These are phyloP conservation scores for Argopecten irradians DNA, from an alignment of 1,140 invertebrate species.

Conservation along the genomic window DNA sequence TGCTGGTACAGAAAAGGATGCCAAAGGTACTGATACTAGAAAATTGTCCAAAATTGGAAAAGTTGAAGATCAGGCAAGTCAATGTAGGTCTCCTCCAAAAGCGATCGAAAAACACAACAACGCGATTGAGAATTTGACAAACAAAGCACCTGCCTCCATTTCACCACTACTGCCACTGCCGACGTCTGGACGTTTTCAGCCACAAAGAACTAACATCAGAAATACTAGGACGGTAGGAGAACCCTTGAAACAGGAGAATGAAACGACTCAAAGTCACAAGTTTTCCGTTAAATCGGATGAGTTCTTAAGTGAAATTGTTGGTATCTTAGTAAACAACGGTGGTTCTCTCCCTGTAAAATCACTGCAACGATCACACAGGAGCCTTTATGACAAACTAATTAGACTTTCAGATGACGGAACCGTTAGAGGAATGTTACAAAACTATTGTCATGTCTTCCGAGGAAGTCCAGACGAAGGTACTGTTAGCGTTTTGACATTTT, in stretches of 20 bases:
- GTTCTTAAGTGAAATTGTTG: background rate
- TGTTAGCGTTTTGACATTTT: background rate
- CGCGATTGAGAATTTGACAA: background rate
- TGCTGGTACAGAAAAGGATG: no score
- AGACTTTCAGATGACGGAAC: background rate
- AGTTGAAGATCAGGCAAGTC: background rate
- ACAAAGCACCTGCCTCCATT: background rate
- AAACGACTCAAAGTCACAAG: background rate
- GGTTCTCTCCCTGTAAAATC: background rate
- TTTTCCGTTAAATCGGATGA: background rate
- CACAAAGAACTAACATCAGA: no score
- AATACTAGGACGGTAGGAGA: background rate
- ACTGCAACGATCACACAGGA: background rate
- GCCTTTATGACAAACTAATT: background rate
- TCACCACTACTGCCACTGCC: background rate
- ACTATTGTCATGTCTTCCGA: background rate
- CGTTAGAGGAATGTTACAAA: background rate
- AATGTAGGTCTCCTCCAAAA: background rate
- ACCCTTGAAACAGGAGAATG: background rate
- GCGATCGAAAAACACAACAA: background rate
- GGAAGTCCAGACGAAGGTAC: background rate
- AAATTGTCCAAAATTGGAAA: no score
- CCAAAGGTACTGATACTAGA: no score
- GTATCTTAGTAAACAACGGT: background rate
- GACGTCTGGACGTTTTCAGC: background rate